A percentile compares a stretch with the other conserved stretches of the same genome.
phyloP scores from a whole-genome alignment of 2,113 vertebrate species.

The Leucopsar rothschildi region DNA sequence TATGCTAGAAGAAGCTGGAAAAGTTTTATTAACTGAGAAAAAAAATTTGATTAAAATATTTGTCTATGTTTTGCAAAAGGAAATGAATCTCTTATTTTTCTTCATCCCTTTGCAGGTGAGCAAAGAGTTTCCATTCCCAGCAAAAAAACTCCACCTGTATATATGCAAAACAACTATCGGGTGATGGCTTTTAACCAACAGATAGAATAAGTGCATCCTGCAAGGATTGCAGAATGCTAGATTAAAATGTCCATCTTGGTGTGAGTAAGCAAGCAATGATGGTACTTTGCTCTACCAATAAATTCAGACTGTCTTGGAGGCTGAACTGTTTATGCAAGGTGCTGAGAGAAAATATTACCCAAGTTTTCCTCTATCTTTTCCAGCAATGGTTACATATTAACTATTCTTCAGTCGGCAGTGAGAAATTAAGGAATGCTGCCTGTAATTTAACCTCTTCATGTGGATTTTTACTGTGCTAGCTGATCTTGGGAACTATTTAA shows the following conservation, averaged over 20 bases:
- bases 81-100: not conserved
- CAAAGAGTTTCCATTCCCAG: not conserved
- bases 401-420: not conserved
- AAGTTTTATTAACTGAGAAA: not conserved
- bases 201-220: not conserved
- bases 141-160: not conserved
- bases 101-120: not conserved
- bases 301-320: constrained; percentile 1
- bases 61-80: not conserved
- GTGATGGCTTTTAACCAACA: not conserved
- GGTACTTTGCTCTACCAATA: not conserved
- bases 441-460: not conserved
- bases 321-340: constrained; percentile 22
- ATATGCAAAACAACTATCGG: not conserved
- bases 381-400: not conserved
- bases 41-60: not conserved
- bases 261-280: not conserved
- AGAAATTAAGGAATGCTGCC: not conserved
- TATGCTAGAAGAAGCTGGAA: not conserved
- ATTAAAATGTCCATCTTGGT: not conserved
- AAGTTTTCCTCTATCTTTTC: not conserved
- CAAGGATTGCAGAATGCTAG: not conserved
- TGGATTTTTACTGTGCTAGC: not conserved
- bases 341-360: not conserved
- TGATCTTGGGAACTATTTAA: not conserved